These are phyloP conservation scores for Dromius quadrimaculatus DNA, from an alignment of 2,888 invertebrate genomes.

Conservation along the genomic window DNA sequence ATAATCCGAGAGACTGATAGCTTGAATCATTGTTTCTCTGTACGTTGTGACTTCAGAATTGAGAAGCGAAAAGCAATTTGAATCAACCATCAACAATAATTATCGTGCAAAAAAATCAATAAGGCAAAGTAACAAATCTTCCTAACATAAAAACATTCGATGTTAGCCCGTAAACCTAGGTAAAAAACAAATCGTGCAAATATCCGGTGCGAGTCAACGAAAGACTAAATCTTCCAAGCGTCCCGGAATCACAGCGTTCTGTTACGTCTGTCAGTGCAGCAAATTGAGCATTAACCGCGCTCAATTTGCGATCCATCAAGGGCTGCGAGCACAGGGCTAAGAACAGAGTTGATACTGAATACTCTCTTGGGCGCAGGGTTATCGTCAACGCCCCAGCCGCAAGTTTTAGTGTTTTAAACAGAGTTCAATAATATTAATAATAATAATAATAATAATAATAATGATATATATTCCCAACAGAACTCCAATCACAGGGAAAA, in stretches of 20 bases:
- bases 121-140: constrained; percentile 23
- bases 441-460: too few relatives aligned
- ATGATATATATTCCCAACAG: too few relatives aligned
- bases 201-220: constrained; percentile 24
- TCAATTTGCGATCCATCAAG: constrained; percentile 45
- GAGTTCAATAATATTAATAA: too few relatives aligned
- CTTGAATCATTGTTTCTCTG: too few relatives aligned
- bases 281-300: constrained; percentile 44
- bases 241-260: constrained; percentile 3
- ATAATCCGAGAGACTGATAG: too few relatives aligned
- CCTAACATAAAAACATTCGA: neutral
- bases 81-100: too few relatives aligned
- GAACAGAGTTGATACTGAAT: too few relatives aligned
- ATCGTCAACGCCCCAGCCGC: neutral
- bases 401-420: constrained; percentile 27
- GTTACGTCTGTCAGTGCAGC: constrained; percentile 44
- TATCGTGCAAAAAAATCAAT: constrained; percentile 17
- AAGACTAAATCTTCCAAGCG: constrained; percentile 7
- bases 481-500: too few relatives aligned
- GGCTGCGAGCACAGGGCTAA: neutral
- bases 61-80: too few relatives aligned
- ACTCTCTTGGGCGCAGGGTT: constrained; percentile 3
- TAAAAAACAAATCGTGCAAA: constrained; percentile 34
- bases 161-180: constrained; percentile 7
- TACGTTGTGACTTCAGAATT: too few relatives aligned